Evolutionary conservation across 2,888 invertebrate genomes (phyloP).

Genomic region (Caenorhabditis afra): DNA sequence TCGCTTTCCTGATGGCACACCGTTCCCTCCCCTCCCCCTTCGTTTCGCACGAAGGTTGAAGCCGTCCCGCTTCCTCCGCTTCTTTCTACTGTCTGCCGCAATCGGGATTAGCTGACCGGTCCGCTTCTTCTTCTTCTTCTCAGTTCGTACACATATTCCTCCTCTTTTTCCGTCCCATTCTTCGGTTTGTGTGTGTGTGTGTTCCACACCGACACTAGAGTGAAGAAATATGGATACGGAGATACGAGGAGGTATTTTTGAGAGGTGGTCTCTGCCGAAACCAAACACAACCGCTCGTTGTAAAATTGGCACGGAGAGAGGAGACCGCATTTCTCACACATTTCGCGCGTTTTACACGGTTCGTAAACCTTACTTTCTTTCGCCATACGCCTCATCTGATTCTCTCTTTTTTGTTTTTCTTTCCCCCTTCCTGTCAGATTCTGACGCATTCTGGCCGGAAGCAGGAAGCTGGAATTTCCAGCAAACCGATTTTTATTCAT

Average conservation of each 20-base stretch:
- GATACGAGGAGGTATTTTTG: constrained; percentile 1
- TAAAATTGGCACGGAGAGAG: constrained; percentile 39
- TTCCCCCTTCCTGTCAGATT: not conserved
- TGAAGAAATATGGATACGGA: no score
- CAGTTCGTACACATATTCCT: not conserved
- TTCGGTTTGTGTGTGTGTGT: constrained; percentile 5
- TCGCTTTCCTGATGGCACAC: constrained; percentile 53
- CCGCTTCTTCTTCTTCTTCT: not conserved
- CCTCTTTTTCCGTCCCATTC: constrained; percentile 15
- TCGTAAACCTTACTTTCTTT: constrained; percentile 39
- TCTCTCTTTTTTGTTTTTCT: constrained; percentile 2
- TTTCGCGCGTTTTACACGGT: constrained; percentile 40
- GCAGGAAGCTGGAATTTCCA: no score
- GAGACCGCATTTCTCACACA: constrained; percentile 7
- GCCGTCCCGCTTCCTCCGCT: constrained; percentile 20
- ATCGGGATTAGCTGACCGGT: constrained; percentile 57
- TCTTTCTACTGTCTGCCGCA: constrained; percentile 20
- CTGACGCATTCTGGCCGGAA: no score
- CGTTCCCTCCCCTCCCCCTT: constrained; percentile 44
- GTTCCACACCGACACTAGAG: not conserved
- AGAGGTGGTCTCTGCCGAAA: constrained; percentile 25
- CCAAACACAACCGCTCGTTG: constrained; percentile 42
- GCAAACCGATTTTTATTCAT: no score
- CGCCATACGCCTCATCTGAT: not conserved
- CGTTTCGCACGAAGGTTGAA: no score